Base-by-base conservation (phyloP, 2,797 vertebrate species). In the Anableps anableps region DNA sequence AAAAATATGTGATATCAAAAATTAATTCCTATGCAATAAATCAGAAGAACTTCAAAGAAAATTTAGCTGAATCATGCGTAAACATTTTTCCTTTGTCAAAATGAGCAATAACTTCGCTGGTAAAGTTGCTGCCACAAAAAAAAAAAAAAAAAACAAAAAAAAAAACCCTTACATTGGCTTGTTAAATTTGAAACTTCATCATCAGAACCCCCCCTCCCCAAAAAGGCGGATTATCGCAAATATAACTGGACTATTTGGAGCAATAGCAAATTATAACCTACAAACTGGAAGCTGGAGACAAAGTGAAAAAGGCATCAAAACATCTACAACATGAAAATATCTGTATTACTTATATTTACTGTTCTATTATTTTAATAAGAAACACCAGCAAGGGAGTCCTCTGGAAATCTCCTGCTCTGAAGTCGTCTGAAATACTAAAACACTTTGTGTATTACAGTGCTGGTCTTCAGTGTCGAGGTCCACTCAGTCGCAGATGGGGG, bases 381-480 rank as follows among this genome's bases (percentile, higher is more conserved):
- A 72, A 38, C 9, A 38, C 19, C 23, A 31, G 10, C 6, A 26
- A 51, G 76, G n/a, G 17, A 43, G 11, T 71, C 55, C 16, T 23
- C 31, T 51, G 36, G 5, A 1, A 74, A 50, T 70, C 66, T 26
- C 62, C 36, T 13, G n/a, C 62, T 29, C 76, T 48, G 16, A 26
- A 74, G 36, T 68, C 11, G 43, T 29, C 10, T 26, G 53, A 81
- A 70, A 62, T 62, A 53, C 60, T 60, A 51, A 10, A 78, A 77
- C 50, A 10, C 71, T 80, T 45, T n/a, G 43, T 16, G 23, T 68
- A 9, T 43, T 23, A 75, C 55, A 48, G n/a, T 31, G 36, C 29
- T 13, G 0, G 26, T 77, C 58, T 51, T 91, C 74, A 95, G 71
- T 92, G 93, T 29, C 89, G 88, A 5, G 91, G 78, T 50, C 83